phyloP scores from a whole-genome alignment of 2,113 vertebrate species.

The Colossoma macropomum region DNA sequence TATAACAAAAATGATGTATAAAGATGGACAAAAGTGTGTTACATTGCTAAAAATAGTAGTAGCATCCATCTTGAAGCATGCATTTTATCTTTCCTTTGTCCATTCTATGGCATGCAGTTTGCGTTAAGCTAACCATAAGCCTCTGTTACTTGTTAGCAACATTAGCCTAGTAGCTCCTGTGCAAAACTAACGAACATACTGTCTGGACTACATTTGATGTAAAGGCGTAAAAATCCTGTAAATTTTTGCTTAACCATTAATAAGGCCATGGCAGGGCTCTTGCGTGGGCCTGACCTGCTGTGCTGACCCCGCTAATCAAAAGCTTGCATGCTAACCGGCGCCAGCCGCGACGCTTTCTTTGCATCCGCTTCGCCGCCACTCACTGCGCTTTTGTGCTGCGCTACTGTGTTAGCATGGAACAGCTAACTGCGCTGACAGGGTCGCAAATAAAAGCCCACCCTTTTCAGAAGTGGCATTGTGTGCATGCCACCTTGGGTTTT shows the following conservation, averaged over 20 bases:
- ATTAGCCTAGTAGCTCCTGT: not conserved
- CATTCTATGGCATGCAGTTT: no score
- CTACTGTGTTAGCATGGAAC: slow-evolving; percentile 27
- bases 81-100: no score
- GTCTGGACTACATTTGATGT: not conserved
- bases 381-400: slow-evolving; percentile 50
- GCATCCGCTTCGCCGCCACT: slow-evolving; percentile 49
- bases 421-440: slow-evolving; percentile 31
- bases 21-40: no score
- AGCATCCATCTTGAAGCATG: no score
- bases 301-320: slow-evolving; percentile 38
- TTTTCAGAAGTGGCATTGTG: slow-evolving; percentile 33
- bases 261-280: slow-evolving; percentile 43
- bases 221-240: not conserved
- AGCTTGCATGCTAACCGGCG: slow-evolving; percentile 42
- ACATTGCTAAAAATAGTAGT: no score
- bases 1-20: no score
- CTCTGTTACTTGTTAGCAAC: not conserved
- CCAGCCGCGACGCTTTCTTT: slow-evolving; percentile 40
- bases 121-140: no score
- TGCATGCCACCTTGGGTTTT: slow-evolving; percentile 34
- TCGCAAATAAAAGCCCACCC: slow-evolving; percentile 35
- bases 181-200: no score
- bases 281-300: slow-evolving; percentile 38
- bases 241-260: not conserved